phyloP scores from a whole-genome alignment of 2,113 vertebrate genomes.

The Nerophis ophidion region DNA sequence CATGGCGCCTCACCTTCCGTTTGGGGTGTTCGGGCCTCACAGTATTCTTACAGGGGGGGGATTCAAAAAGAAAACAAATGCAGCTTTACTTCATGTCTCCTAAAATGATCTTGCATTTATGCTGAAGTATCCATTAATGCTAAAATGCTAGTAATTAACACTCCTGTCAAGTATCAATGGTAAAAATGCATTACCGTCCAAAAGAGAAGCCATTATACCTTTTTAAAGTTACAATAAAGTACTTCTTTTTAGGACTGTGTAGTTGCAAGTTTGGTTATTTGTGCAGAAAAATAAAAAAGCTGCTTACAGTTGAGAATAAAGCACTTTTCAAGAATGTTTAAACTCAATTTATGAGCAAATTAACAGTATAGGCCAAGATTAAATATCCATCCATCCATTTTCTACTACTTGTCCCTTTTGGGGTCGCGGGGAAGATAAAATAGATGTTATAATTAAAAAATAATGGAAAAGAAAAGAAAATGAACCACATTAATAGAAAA shows the following conservation, averaged over 20 bases:
- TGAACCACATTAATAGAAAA: not conserved
- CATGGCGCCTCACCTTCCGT: slow-evolving; percentile 60
- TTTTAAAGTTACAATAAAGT: not conserved
- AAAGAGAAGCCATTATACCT: not conserved
- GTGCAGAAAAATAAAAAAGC: not conserved
- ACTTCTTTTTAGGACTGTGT: not conserved
- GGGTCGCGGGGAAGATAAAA: no score
- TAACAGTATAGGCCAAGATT: not conserved
- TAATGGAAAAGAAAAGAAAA: not conserved
- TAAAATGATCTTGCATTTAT: not conserved
- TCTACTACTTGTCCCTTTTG: no score
- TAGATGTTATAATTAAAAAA: not conserved
- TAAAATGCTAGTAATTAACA: not conserved
- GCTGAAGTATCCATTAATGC: no score
- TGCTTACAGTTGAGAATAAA: no score
- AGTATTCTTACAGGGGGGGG: slow-evolving; percentile 59
- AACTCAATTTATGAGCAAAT: not conserved
- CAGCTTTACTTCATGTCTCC: slow-evolving; percentile 41
- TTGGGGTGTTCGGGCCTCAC: slow-evolving; percentile 64
- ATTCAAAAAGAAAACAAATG: slow-evolving; percentile 54
- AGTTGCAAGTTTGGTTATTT: not conserved
- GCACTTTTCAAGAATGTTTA: not conserved
- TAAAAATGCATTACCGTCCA: no score
- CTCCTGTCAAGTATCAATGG: not conserved
- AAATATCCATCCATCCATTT: no score